phyloP scores from a whole-genome alignment of 1,140 invertebrate species.

The Amphibalanus amphitrite region DNA sequence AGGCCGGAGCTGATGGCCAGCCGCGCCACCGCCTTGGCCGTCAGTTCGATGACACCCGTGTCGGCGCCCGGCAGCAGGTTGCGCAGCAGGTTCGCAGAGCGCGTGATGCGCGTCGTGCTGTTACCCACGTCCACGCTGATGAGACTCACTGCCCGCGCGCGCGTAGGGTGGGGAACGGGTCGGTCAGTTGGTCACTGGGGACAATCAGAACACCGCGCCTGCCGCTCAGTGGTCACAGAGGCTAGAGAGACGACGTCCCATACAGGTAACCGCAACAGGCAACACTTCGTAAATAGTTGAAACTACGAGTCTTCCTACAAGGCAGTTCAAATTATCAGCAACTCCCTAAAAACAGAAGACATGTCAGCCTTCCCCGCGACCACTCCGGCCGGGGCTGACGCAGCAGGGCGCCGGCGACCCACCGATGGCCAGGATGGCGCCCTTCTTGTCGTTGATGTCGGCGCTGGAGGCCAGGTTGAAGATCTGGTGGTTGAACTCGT shows the following conservation, averaged over 20 bases:
- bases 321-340: background rate
- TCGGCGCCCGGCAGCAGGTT: slow-evolving; percentile 62
- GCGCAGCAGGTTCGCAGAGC: slow-evolving; percentile 83
- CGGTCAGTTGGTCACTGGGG: too few species aligned
- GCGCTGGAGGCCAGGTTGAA: slow-evolving; percentile 87
- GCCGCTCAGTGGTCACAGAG: too few species aligned
- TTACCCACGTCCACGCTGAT: slow-evolving; percentile 84
- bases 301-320: background rate
- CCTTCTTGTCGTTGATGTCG: slow-evolving; percentile 87
- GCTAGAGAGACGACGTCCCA: too few species aligned
- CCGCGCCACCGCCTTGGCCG: slow-evolving; percentile 84
- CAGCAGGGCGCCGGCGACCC: too few species aligned
- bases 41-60: slow-evolving; percentile 81
- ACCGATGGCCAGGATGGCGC: slow-evolving; percentile 86
- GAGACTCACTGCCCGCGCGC: slow-evolving; percentile 74
- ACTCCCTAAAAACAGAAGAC: background rate
- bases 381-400: too few species aligned
- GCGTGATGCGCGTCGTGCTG: slow-evolving; percentile 66
- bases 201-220: too few species aligned
- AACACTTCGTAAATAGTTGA: background rate
- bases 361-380: background rate
- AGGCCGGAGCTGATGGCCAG: slow-evolving; percentile 78
- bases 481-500: slow-evolving; percentile 89
- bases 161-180: too few species aligned
- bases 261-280: too few species aligned